A percentile compares a stretch with the other conserved stretches of the same genome.
Evolutionary conservation across 2,797 vertebrate species (phyloP).

Genomic region (Vultur gryphus): DNA sequence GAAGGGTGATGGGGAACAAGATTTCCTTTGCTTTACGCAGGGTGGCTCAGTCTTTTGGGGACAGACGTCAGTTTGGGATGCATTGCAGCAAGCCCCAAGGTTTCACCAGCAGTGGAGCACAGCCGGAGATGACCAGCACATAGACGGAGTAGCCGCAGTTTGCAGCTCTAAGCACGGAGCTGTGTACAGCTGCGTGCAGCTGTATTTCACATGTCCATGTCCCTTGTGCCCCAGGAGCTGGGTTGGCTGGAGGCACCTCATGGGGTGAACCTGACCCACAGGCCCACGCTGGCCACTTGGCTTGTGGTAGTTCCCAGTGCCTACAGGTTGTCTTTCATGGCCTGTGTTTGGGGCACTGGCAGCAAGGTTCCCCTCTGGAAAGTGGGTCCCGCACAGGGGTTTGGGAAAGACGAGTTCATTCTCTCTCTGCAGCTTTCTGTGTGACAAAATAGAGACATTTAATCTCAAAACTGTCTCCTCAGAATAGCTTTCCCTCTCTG

Average conservation of each 20-base stretch:
- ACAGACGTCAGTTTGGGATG: not conserved
- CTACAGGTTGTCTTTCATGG: not conserved
- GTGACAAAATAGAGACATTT: not conserved
- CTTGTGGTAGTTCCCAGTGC: not conserved
- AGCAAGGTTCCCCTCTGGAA: not conserved
- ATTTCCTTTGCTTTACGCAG: not conserved
- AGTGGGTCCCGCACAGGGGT: not conserved
- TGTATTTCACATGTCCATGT: not conserved
- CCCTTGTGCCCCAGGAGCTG: not conserved
- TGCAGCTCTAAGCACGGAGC: not conserved
- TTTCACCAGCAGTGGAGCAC: not conserved
- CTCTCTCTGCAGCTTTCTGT: not conserved
- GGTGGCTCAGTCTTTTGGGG: not conserved
- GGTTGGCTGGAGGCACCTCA: not conserved
- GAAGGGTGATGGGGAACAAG: not conserved
- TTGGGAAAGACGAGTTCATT: not conserved
- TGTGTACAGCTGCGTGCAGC: not conserved
- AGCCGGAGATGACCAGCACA: not conserved
- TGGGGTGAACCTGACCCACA: not conserved
- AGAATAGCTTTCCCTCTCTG: not conserved
- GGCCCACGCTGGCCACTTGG: not conserved
- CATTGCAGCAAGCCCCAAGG: not conserved
- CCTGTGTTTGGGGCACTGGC: not conserved
- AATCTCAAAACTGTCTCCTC: not conserved
- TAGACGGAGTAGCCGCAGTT: not conserved